phyloP scores from a whole-genome alignment of 2,888 invertebrate species.

The Eremobia ochroleuca region DNA sequence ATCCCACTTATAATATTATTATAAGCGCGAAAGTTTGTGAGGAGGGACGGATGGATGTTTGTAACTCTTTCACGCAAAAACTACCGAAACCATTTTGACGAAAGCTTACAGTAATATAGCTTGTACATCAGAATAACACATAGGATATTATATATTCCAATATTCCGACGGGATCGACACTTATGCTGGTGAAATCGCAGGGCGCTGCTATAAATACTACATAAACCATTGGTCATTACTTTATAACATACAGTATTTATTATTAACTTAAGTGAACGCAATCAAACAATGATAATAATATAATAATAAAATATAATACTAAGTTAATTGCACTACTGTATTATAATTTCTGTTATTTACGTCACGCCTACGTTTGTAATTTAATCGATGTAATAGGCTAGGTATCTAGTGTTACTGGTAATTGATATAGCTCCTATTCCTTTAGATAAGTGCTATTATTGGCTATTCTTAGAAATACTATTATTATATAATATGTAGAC shows the following conservation, averaged over 20 bases:
- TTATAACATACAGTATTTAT: not conserved
- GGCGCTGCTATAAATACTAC: not conserved
- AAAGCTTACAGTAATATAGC: no score
- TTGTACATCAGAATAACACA: no score
- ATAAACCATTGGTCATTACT: not conserved
- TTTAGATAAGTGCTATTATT: not conserved
- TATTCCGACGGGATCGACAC: no score
- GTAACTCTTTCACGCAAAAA: no score
- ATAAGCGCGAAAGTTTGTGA: no score
- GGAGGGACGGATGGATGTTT: no score
- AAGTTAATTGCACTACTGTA: not conserved
- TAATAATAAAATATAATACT: not conserved
- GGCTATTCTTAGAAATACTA: not conserved
- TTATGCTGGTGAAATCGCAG: no score
- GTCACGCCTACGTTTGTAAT: constrained; percentile 1
- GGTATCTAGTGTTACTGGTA: not conserved
- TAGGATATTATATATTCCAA: no score
- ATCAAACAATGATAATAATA: not conserved
- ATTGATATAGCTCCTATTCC: not conserved
- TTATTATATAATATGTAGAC: not conserved
- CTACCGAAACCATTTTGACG: no score
- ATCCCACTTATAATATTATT: no score
- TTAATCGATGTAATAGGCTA: not conserved
- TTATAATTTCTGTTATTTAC: constrained; percentile 1
- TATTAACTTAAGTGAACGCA: not conserved